Evolutionary conservation across 2,888 invertebrate species (phyloP), one percentile per base, ranked within the genome.

Genomic region (Lumbricus terrestris): DNA sequence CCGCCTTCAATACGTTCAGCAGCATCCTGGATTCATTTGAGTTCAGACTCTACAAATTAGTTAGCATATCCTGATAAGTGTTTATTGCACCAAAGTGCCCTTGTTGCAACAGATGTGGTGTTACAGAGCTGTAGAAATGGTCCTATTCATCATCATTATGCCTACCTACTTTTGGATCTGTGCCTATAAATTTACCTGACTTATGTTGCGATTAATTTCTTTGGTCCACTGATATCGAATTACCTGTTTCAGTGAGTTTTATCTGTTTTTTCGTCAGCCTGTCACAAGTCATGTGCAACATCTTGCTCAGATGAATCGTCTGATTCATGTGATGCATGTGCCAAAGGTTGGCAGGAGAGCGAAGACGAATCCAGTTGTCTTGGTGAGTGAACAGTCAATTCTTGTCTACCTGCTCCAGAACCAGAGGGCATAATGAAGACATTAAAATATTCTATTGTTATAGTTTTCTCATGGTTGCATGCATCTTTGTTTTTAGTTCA

Each of bases 311-410:
- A 90, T 85, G 88, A 37, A 40, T 54, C 90, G n/a, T 33, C 91
- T 16, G 2, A 34, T 23, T 40, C 90, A n/a, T 91, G 91, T 82
- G 91, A 91, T 42, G n/a, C 38, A 16, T 91, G 91, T 85, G 89
- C 90, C 82, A 40, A n/a, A 38, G 91, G 91, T 33, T 91, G 90
- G 90, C n/a, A 33, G 20, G 35, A 33, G 11, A 34, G n/a, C 35
- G 90, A 35, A n/a, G 88, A 88, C 11, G 85, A 29, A 35, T 83
- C 82, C 34, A 40, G 13, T 23, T 90, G 90, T 40, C 33, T 38
- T 35, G 90, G 90, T 90, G 33, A 42, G 85, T 85, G 85, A 23
- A 35, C 69, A 69, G n/a, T 69, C 8, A 16, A 69, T 69, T n/a
- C 4, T 69, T n/a, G 4, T 69, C 69, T 69, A n/a, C 18, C 69